These are phyloP conservation scores for Synanceia verrucosa DNA, from an alignment of 2,797 vertebrate species.

Conservation along the genomic window DNA sequence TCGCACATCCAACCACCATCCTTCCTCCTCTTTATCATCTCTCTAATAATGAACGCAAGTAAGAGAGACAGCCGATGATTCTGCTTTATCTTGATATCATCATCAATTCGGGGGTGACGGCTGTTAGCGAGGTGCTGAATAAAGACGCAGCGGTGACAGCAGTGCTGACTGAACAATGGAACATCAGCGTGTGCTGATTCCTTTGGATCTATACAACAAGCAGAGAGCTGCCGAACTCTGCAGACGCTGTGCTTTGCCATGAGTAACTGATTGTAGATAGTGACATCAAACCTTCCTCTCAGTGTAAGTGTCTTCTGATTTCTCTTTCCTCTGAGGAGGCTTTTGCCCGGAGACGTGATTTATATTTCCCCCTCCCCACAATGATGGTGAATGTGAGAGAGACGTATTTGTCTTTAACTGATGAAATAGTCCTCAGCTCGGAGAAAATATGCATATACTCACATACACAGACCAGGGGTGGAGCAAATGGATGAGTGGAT, in stretches of 20 bases:
- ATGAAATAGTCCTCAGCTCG: background rate
- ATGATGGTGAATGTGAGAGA: slow-evolving; percentile 1
- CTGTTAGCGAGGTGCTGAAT: slow-evolving; percentile 13
- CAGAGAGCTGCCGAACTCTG: slow-evolving; percentile 19
- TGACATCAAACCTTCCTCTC: slow-evolving; percentile 23
- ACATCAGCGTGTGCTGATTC: slow-evolving; percentile 13
- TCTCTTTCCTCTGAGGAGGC: slow-evolving; percentile 6
- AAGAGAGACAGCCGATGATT: slow-evolving; percentile 11
- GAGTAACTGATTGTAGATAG: slow-evolving; percentile 16
- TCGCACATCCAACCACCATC: background rate
- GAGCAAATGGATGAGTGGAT: background rate
- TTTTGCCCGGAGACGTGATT: slow-evolving; percentile 1
- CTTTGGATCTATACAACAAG: slow-evolving; percentile 35
- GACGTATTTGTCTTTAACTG: background rate
- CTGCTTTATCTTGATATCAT: slow-evolving; percentile 35
- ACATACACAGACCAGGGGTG: background rate
- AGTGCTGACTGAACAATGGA: slow-evolving; percentile 42
- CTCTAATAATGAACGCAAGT: slow-evolving; percentile 31
- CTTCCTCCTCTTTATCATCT: slow-evolving; percentile 19
- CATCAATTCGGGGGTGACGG: slow-evolving; percentile 22
- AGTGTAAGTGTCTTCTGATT: slow-evolving; percentile 1
- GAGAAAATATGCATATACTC: background rate
- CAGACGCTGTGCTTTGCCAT: background rate
- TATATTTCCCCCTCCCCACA: slow-evolving; percentile 22
- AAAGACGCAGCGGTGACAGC: slow-evolving; percentile 42